Percentiles rank a stretch among this genome's conserved stretches.
Evolutionary conservation across 1,140 invertebrate genomes (phyloP).

Genomic region (Orussus abietinus): DNA sequence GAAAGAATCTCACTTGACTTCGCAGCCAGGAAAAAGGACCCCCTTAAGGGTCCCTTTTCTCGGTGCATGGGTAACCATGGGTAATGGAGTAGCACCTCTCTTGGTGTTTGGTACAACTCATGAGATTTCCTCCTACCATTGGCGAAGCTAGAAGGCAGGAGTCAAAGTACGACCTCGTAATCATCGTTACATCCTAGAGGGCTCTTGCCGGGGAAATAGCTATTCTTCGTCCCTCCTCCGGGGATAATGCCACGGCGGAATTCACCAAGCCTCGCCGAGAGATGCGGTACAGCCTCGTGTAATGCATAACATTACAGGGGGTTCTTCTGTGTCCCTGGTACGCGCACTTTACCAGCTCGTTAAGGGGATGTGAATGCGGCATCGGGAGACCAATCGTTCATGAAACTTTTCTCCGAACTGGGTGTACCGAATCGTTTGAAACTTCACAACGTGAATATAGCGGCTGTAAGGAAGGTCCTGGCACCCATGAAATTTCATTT

Average conservation of each 20-base stretch:
- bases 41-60: neutral
- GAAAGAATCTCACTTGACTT: constrained; percentile 19
- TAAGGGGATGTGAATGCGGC: no score
- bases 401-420: no score
- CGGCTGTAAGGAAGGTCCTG: no score
- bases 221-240: neutral
- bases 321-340: neutral
- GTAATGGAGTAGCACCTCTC: constrained; percentile 4
- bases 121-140: constrained; percentile 12
- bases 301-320: neutral
- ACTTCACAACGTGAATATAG: no score
- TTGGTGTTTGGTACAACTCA: constrained; percentile 8
- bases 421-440: no score
- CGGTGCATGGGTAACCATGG: constrained; percentile 13
- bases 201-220: neutral
- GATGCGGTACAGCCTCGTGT: neutral
- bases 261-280: neutral
- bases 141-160: constrained; percentile 11
- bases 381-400: no score
- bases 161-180: constrained; percentile 13
- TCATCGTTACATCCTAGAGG: constrained; percentile 6
- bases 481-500: no score
- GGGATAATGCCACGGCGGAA: neutral
- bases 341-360: neutral
- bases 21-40: neutral